phyloP scores from a whole-genome alignment of 2,113 vertebrate genomes.

The Phoxinus phoxinus region DNA sequence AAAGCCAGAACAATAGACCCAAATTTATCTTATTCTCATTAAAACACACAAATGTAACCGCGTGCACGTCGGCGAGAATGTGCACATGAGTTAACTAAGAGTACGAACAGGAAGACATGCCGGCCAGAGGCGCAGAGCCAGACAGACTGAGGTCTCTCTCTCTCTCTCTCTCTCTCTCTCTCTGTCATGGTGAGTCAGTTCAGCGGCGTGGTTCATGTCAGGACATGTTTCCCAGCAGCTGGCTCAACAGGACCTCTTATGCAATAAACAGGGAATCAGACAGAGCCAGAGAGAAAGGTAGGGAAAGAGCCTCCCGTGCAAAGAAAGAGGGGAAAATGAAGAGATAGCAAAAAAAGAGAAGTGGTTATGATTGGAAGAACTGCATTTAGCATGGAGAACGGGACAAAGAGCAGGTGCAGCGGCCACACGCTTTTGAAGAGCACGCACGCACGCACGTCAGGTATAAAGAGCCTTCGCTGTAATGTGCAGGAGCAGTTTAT shows the following conservation, averaged over 20 bases:
- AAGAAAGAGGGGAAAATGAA: conserved; percentile 9
- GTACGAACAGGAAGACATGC: conserved; percentile 57
- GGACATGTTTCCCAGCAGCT: conserved; percentile 74
- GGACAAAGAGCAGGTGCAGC: conserved; percentile 50
- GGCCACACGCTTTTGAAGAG: conserved; percentile 36
- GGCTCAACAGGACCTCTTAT: conserved; percentile 71
- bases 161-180: conserved; percentile 26
- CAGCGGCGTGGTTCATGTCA: conserved; percentile 68
- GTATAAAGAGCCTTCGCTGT: background rate
- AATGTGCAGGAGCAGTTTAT: background rate
- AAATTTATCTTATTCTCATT: conserved; percentile 25
- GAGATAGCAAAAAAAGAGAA: background rate
- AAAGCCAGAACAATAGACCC: conserved; percentile 9
- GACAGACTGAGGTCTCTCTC: conserved; percentile 56
- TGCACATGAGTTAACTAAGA: conserved; percentile 23
- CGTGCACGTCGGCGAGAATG: conserved; percentile 3
- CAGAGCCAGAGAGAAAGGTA: background rate
- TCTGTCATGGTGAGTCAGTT: conserved; percentile 67
- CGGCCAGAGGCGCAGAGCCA: conserved; percentile 39
- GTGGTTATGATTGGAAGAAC: conserved; percentile 52
- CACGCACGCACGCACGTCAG: conserved; percentile 14
- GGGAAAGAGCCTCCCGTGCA: background rate
- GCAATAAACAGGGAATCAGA: conserved; percentile 61
- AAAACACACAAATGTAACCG: background rate
- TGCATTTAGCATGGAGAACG: conserved; percentile 52